Conservation (phyloP, 2,888 invertebrate genomes). For the Temnothorax rugatulus region DNA sequence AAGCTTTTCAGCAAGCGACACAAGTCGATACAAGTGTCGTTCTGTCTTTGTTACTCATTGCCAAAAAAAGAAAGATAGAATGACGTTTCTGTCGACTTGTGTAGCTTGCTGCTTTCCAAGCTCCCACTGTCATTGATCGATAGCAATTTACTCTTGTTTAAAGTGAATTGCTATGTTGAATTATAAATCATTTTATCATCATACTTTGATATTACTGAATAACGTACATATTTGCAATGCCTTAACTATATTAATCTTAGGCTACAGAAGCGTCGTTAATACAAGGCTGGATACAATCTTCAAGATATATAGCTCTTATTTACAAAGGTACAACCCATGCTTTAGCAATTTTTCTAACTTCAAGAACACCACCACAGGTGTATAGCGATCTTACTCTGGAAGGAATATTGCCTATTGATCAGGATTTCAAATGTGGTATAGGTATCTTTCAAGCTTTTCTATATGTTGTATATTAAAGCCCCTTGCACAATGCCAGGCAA, state of each 20-base stretch:
- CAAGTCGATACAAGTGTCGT: too few species aligned
- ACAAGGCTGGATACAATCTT: slow-evolving; percentile 87
- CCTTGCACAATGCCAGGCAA: too few species aligned
- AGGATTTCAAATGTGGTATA: slow-evolving; percentile 92
- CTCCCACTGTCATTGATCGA: too few species aligned
- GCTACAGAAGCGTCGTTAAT: slow-evolving; percentile 86
- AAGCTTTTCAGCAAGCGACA: too few species aligned
- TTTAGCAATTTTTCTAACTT: slow-evolving; percentile 88
- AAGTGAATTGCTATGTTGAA: not conserved
- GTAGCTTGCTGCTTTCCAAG: too few species aligned
- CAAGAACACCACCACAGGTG: slow-evolving; percentile 90
- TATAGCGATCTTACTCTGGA: slow-evolving; percentile 93
- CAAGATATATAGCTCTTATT: slow-evolving; percentile 88
- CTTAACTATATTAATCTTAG: slow-evolving; percentile 77
- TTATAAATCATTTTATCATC: not conserved
- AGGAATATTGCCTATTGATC: slow-evolving; percentile 93
- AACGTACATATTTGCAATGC: slow-evolving; percentile 77
- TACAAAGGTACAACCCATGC: slow-evolving; percentile 88
- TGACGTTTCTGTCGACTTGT: too few species aligned
- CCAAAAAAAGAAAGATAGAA: too few species aligned
- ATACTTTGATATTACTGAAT: slow-evolving; percentile 1
- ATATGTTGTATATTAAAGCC: not conserved
- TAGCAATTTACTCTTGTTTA: too few species aligned
- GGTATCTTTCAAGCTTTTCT: slow-evolving; percentile 84
- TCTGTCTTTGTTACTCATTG: too few species aligned